Base-by-base conservation (phyloP, 2,888 invertebrate species). In the Orthonevra nobilis region DNA sequence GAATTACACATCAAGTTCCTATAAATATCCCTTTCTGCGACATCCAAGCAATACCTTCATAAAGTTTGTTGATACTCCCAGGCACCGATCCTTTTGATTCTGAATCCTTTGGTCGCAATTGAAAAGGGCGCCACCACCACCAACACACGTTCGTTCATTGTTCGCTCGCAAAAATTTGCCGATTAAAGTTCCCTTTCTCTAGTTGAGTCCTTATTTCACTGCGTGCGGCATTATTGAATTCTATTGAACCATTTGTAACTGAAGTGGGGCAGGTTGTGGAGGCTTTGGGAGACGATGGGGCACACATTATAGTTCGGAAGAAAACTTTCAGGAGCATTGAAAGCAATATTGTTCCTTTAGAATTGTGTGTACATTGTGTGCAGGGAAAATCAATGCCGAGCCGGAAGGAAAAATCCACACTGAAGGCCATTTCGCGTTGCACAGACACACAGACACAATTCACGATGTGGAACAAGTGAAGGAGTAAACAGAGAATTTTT, bases 331-430 rank as follows among this genome's bases (percentile, higher is more conserved):
- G 30, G 12, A 42, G 14, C 12, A 58, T 30, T 28, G 38, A 52
- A 23, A 28, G 26, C 50, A 60, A 50, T 68, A 17, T 40, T 68
- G 30, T 26, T 5, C 23, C 23, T 17, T 46, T 58, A 28, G 34
- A 9, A 15, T 44, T 26, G 10, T 28, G 28, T 54, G 28, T 6
- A 15, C 28, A 23, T 3, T 19, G 12, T 30, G 34, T 52, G 73
- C 38, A 64, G 36, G 50, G 77, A 61, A 79, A 79, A 79, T 79
- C 77, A 72, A 79, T 72, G 60, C 30, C 52, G 64, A 77, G 63
- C 64, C 75, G 75, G 75, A 77, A 77, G 58, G 70, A 70, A 61
- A 68, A 74, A 70, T 50, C 44, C 58, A 46, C 52, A 14, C 52
- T 58, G 75, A 77, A 77, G 75, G 58, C 48, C 69, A 28, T 56